Base-by-base conservation (phyloP, 1,140 invertebrate genomes). In the Drosophila willistoni region DNA sequence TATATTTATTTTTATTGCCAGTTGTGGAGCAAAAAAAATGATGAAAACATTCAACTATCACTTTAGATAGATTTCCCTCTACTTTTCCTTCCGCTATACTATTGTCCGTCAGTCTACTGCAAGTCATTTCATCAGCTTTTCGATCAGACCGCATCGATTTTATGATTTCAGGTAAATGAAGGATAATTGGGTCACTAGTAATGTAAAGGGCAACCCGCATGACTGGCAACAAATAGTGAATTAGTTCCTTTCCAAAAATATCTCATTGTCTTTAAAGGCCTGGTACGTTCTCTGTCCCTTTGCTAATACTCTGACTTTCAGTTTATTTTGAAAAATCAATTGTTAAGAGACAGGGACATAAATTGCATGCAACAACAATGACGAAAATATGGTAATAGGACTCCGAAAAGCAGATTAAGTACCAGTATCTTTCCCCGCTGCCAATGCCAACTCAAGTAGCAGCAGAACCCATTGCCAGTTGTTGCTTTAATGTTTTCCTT, bases 1-100 rank as follows among this genome's bases (percentile, higher is more conserved):
- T 34, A 41, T 64, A 80, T 84, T 84, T 83, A 84, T 86, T 87
- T 76, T 75, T 87, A 87, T 79, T 44, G 44, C 6, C 76, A 87
- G 42, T 89, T 77, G 54, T 42, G 51, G 65, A 82, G 57, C 19
- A 9, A 42, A 44, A 41, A 42, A 44, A 22, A 51, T 51, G 17
- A 19, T 22, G 17, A 51, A 51, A 51, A 51, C 14, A 22, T 51
- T 22, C 9, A 51, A 51, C 44, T 51, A 51, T 51, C 19, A 12
- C 10, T 19, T 51, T 22, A 12, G n/a, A 51, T 51, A 51, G 44
- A 51, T 51, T 22, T 10, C 17, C 1, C 7, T 47, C 14, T 1
- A 4, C 2, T 25, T 25, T 4, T 3, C 22, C 22, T 25, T 25
- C 3, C 22, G 22, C 4, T 19, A 2, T 0, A n/a, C 44, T 1